Percentiles rank a stretch among this genome's conserved stretches.
Conservation (phyloP, 1,140 invertebrate species). For the Drosophila guanche region DNA sequence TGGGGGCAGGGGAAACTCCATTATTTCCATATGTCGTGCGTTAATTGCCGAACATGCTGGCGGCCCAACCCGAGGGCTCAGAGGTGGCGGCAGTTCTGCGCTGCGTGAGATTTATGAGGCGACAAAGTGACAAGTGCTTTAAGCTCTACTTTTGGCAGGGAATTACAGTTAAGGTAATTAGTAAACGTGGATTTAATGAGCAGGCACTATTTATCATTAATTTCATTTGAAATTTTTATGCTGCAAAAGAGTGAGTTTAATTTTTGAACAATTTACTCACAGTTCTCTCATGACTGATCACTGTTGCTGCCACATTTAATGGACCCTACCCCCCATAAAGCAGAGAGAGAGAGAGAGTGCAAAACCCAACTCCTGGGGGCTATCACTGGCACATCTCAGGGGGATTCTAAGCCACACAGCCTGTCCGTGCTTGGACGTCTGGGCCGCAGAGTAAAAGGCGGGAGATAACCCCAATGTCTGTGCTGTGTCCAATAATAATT, state of each 20-base stretch:
- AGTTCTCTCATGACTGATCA: not conserved
- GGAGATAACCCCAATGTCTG: conserved; percentile 22
- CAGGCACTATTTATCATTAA: conserved; percentile 21
- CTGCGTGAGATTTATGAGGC: conserved; percentile 64
- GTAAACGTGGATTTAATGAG: conserved; percentile 30
- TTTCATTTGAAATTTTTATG: not conserved
- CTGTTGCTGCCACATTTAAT: not conserved
- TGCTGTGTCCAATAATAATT: conserved; percentile 55
- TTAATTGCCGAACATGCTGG: conserved; percentile 42
- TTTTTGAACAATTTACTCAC: conserved; percentile 1
- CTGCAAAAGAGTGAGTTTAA: not conserved
- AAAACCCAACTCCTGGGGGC: too few species aligned
- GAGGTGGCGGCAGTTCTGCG: not conserved
- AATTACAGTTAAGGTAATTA: conserved; percentile 15
- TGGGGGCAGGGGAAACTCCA: conserved; percentile 2
- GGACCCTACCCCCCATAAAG: too few species aligned
- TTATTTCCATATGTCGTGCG: conserved; percentile 47
- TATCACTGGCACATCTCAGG: conserved; percentile 13
- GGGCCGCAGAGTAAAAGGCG: conserved; percentile 3
- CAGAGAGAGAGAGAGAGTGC: too few species aligned
- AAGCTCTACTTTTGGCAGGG: conserved; percentile 22
- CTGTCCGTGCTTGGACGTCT: not conserved
- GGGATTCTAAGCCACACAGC: not conserved
- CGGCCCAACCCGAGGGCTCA: not conserved
- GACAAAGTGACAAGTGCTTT: conserved; percentile 58